These are phyloP conservation scores for Corydoras sp. DNA, from an alignment of 2,113 vertebrate species.

Conservation along the genomic window DNA sequence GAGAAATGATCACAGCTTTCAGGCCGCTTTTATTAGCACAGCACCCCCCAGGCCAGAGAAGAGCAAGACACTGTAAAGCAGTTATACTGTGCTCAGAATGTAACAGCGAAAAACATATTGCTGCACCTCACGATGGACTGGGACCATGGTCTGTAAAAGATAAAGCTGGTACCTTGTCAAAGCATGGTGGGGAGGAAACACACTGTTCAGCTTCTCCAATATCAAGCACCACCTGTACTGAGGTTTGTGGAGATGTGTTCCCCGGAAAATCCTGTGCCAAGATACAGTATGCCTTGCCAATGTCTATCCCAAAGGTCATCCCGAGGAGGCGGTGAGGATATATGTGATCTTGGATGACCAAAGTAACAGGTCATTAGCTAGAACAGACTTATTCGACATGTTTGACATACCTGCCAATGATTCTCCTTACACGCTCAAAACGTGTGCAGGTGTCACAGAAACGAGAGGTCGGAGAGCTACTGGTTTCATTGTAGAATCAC, in stretches of 20 bases:
- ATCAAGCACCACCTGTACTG: conserved; percentile 12
- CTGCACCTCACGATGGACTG: conserved; percentile 23
- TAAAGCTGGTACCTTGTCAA: neutral
- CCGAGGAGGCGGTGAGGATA: conserved; percentile 11
- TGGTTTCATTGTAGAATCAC: conserved; percentile 12
- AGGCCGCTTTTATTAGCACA: neutral
- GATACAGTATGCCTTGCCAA: conserved; percentile 25
- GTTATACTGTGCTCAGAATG: conserved; percentile 2
- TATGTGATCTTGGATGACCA: too few relatives aligned
- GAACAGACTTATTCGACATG: conserved; percentile 26
- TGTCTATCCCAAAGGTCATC: conserved; percentile 17
- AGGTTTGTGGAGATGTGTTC: conserved; percentile 10
- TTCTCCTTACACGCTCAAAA: conserved; percentile 14
- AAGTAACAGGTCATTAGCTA: too few relatives aligned
- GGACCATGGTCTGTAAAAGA: neutral
- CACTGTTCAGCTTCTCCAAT: neutral
- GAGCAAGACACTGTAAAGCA: conserved; percentile 16
- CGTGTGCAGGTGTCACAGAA: conserved; percentile 11
- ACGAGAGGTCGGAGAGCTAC: conserved; percentile 5
- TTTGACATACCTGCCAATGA: neutral
- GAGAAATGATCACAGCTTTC: conserved; percentile 25
- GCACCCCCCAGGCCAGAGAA: neutral
- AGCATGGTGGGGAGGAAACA: conserved; percentile 28
- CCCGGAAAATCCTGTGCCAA: conserved; percentile 24
- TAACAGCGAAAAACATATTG: conserved; percentile 16